Percentiles rank a stretch among this genome's conserved stretches.
These are phyloP conservation scores for Choristoneura rosaceana DNA, from an alignment of 2,888 invertebrate species.

Conservation along the genomic window DNA sequence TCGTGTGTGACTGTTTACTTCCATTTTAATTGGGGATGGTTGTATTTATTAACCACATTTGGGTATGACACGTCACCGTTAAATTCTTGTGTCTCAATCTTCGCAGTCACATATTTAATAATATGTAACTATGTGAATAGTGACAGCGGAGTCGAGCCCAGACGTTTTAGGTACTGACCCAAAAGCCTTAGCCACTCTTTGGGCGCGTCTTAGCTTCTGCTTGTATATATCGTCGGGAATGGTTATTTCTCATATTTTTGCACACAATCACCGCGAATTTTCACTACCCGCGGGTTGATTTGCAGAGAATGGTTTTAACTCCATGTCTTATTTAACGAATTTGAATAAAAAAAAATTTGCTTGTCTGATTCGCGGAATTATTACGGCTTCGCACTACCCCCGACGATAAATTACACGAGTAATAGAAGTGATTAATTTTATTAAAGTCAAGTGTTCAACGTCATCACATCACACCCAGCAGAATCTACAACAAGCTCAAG, in stretches of 20 bases:
- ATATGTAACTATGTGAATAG: neutral
- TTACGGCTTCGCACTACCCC: too few species aligned
- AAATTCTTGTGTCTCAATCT: neutral
- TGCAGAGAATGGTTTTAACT: too few species aligned
- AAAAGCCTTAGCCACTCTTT: neutral
- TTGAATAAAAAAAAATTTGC: too few species aligned
- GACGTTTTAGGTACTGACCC: neutral
- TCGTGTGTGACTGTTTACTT: neutral
- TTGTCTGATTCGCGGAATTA: too few species aligned
- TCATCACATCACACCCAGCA: neutral
- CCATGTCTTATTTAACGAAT: too few species aligned
- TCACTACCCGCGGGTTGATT: too few species aligned
- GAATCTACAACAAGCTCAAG: neutral
- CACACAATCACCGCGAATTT: too few species aligned
- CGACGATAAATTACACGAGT: too few species aligned
- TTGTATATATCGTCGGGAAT: too few species aligned
- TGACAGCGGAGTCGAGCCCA: neutral
- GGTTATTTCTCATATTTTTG: too few species aligned
- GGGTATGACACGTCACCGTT: neutral
- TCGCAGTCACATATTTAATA: neutral
- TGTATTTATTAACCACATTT: neutral
- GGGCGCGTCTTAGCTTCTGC: too few species aligned
- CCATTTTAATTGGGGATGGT: neutral
- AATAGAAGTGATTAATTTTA: too few species aligned
- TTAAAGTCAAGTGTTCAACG: neutral